Base-by-base conservation (phyloP, 2,888 invertebrate genomes). In the Elysia crispata region DNA sequence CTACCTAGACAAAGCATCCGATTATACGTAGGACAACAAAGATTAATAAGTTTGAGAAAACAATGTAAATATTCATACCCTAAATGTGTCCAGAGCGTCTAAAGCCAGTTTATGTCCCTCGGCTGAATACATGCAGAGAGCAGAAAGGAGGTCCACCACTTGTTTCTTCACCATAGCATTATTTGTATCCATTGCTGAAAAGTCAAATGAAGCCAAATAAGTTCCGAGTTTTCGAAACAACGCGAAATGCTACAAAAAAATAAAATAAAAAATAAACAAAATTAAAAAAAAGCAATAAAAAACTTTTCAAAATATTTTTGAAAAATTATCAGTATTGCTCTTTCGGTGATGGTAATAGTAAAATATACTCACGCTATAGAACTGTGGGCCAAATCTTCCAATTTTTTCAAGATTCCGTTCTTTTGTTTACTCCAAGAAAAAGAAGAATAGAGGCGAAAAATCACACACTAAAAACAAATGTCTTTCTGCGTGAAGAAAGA, bases 121-220 rank as follows among this genome's bases (percentile, higher is more conserved):
- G 82, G 95, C 94, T 91, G 96, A 98, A 94, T 98, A 97, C 80
- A 97, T 97, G 92, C 98, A 98, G 82, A 98, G 94, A 49, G 98
- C 98, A 77, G 97, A 97, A 85, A 98, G 94, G 83, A 98, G 94
- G 94, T 98, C 98, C 93, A 98, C 96, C 91, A 98, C 97, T 94
- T 98, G 98, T 93, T 98, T 98, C 94, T 98, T 98, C 87, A 98
- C 97, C 85, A 96, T 95, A 77, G 95, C 95, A 91, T 97, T 97
- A 86, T 95, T 95, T 64, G 97, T 97, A 92, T 97, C 97, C 93
- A 98, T 94, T 86, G 98, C 98, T 93, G 92, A 30, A 92, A 92
- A 77, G 41, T 33, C 33, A 15, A 30, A 1, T 60, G 15, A 57
- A 28, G n/a, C n/a, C n/a, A n/a, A n/a, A n/a, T n/a, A n/a, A n/a